Evolutionary conservation across 2,888 invertebrate genomes (phyloP).

Genomic region (Ganaspis brasiliensis): DNA sequence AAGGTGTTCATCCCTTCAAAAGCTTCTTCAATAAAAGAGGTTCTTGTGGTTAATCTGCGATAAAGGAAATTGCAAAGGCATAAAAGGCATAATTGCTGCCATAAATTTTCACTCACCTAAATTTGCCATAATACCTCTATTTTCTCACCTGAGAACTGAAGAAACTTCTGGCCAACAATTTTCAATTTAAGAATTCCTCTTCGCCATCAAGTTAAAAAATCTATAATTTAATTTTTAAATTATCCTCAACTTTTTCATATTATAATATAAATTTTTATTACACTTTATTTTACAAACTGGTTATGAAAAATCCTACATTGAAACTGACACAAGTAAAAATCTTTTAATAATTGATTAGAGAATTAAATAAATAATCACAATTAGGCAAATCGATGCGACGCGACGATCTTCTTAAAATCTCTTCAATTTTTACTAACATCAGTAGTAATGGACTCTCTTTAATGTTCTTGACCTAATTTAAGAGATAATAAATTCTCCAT

Average conservation of each 20-base stretch:
- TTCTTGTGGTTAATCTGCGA: conserved; percentile 34
- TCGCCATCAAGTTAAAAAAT: neutral
- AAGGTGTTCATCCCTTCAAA: conserved; percentile 27
- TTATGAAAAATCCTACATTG: neutral
- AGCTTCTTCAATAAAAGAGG: conserved; percentile 30
- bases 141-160: neutral
- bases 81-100: neutral
- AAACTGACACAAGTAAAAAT: neutral
- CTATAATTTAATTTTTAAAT: no score
- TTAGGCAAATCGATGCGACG: conserved; percentile 7
- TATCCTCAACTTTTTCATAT: no score
- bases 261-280: no score
- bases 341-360: neutral
- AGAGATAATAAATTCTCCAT: neutral
- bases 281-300: no score
- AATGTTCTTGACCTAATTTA: conserved; percentile 5
- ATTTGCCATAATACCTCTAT: conserved; percentile 5
- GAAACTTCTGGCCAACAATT: neutral
- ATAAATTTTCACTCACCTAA: conserved; percentile 27
- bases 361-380: neutral
- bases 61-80: conserved; percentile 30
- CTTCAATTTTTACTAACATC: neutral
- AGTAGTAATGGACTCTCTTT: neutral
- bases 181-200: neutral
- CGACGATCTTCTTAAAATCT: conserved; percentile 9